Base-by-base conservation (phyloP, 2,797 vertebrate genomes). In the Cercopithecus hamlyni region DNA sequence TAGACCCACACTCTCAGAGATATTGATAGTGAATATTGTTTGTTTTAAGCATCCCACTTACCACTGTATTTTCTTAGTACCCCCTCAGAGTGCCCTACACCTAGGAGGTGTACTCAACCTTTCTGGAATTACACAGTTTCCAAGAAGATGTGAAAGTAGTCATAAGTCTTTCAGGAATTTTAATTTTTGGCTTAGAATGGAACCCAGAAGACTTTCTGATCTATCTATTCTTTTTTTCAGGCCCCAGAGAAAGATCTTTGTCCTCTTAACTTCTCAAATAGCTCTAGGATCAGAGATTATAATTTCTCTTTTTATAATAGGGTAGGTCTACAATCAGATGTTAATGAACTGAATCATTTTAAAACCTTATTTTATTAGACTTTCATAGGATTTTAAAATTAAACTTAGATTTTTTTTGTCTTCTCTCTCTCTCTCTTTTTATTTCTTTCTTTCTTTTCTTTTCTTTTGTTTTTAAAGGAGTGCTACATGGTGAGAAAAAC, bases 341-440 rank as follows among this genome's bases (percentile, higher is more conserved):
- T 75, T 93, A 89, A 57, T 76, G 77, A 81, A 76, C 33, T 57
- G 88, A 84, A 88, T 81, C 2, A 93, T 73, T 95, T 82, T 12
- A 75, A 87, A 97, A 27, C 24, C 88, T 36, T 55, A 41, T 67
- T 92, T 94, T 89, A 36, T 97, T 89, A 64, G 45, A 75, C 27
- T 95, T 94, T 87, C 3, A 67, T 20, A 93, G 50, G 41, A 88
- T 72, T 96, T 86, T 61, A 94, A 95, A 72, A 76, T 95, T 73
- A 82, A 96, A 92, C 24, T 27, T 43, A 10, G 4, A 48, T 39
- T 39, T 57, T 14, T 52, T 36, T 30, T 67, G 22, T 70, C 36
- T 27, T 70, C 50, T 41, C 7, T 57, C 8, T 50, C 7, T 20
- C 7, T 22, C 14, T 15, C 4, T 15, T 4, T 52, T 20, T 20